Conservation (phyloP, 1,140 invertebrate genomes). For the Hypothenemus hampei region DNA sequence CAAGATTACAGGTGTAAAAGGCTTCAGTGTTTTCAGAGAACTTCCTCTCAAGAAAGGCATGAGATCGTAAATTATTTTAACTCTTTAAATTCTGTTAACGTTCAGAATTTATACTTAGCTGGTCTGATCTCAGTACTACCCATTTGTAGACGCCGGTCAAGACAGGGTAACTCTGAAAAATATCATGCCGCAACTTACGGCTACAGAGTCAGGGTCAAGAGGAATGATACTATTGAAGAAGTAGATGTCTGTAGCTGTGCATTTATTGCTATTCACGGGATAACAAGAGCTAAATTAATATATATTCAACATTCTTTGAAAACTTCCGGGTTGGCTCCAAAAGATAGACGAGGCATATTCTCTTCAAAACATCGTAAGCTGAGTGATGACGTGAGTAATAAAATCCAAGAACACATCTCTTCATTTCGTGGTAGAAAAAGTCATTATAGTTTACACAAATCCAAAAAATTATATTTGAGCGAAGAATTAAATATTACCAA, state of each 20-base stretch:
- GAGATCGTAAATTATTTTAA: not conserved
- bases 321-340: not conserved
- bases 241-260: not conserved
- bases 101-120: not conserved
- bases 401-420: not conserved
- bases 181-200: not conserved
- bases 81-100: not conserved
- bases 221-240: not conserved
- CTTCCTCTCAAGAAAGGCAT: not conserved
- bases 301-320: not conserved
- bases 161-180: conserved; percentile 1
- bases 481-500: not conserved
- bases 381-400: not conserved
- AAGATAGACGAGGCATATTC: not conserved
- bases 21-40: not conserved
- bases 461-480: not conserved
- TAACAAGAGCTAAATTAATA: not conserved
- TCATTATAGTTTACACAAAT: not conserved
- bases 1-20: not conserved
- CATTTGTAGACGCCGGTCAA: not conserved
- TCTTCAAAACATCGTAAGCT: not conserved
- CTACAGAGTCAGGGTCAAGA: not conserved
- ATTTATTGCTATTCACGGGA: not conserved
- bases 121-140: not conserved
- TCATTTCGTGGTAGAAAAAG: not conserved